phyloP scores from a whole-genome alignment of 2,113 vertebrate species.

The Ceyx cyanopectus region DNA sequence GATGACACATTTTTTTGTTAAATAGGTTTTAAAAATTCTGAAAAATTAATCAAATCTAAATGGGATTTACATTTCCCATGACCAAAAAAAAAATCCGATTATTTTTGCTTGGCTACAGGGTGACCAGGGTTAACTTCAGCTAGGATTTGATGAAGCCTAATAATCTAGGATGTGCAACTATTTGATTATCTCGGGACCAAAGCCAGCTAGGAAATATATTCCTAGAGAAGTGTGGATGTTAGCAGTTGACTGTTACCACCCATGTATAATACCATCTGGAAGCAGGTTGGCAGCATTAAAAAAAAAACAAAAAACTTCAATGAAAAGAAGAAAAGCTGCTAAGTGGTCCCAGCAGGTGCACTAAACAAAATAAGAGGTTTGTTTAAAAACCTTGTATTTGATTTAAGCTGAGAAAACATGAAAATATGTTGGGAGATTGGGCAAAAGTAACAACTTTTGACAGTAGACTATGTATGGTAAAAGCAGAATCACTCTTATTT shows the following conservation, averaged over 20 bases:
- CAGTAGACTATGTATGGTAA: accelerated
- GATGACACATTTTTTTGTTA: neutral
- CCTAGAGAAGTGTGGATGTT: neutral
- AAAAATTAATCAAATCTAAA: slow-evolving; percentile 15
- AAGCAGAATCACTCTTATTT: neutral
- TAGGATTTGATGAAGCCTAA: neutral
- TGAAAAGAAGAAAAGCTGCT: neutral
- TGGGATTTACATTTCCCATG: neutral
- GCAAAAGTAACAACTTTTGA: neutral
- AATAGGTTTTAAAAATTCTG: slow-evolving; percentile 8
- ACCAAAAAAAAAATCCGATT: neutral
- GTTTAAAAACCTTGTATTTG: neutral
- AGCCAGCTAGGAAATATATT: neutral
- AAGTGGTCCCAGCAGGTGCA: neutral
- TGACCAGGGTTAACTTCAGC: neutral
- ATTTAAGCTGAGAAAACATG: neutral
- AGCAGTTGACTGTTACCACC: neutral
- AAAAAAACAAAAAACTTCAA: neutral
- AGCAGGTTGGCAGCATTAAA: neutral
- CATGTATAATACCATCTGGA: neutral
- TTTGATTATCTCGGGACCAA: neutral
- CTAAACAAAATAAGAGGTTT: neutral
- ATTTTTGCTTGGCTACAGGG: neutral
- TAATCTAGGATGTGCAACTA: neutral
- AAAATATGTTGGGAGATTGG: neutral